These are phyloP conservation scores for Lasiurus cinereus DNA, from an alignment of 2,113 vertebrate genomes.

Conservation along the genomic window DNA sequence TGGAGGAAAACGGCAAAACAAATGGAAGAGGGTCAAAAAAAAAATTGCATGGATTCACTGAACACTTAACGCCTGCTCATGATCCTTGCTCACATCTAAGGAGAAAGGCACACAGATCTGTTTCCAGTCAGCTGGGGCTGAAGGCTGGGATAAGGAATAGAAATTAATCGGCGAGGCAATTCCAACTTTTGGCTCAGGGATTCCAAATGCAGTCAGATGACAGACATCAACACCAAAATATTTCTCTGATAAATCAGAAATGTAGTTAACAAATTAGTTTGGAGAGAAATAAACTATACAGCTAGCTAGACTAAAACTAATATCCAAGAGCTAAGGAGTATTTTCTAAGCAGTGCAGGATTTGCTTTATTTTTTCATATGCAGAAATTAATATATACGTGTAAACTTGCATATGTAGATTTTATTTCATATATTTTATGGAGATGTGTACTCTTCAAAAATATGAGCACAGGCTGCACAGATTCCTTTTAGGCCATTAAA, in stretches of 20 bases:
- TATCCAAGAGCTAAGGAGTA: background rate
- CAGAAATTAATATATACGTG: background rate
- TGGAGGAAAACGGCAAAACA: slow-evolving; percentile 78
- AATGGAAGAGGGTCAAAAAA: slow-evolving; percentile 53
- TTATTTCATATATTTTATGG: background rate
- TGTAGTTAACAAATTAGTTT: slow-evolving; percentile 68
- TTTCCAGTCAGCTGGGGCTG: background rate
- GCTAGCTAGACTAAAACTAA: slow-evolving; percentile 61
- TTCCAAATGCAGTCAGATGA: slow-evolving; percentile 72
- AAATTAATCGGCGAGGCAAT: slow-evolving; percentile 71
- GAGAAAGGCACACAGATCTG: slow-evolving; percentile 60
- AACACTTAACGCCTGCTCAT: slow-evolving; percentile 78
- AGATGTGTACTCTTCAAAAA: slow-evolving; percentile 24
- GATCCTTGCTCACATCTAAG: slow-evolving; percentile 80
- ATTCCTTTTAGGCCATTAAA: slow-evolving; percentile 21
- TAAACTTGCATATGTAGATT: background rate
- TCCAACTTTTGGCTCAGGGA: background rate
- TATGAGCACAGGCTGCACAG: background rate
- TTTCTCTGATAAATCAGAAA: slow-evolving; percentile 59
- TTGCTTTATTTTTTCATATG: background rate
- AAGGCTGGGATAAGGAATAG: background rate
- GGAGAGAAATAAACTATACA: slow-evolving; percentile 38
- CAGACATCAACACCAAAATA: background rate
- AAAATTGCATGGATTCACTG: slow-evolving; percentile 73
- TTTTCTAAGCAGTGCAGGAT: background rate